A percentile compares a stretch with the other conserved stretches of the same genome.
Conservation (phyloP, 2,888 invertebrate species). For the Trissoscelio sp. region DNA sequence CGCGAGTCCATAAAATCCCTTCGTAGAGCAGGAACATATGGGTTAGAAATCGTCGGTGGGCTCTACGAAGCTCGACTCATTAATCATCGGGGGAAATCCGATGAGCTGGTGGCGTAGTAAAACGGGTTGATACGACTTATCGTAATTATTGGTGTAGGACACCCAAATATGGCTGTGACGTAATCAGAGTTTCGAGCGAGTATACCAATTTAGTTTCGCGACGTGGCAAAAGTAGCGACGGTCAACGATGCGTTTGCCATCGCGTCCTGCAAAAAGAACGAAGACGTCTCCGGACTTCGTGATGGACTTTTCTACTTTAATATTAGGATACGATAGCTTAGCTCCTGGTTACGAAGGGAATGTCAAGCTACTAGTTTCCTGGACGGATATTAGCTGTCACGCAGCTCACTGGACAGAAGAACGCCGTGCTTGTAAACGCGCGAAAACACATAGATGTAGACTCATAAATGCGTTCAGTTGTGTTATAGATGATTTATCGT, state of each 20-base stretch:
- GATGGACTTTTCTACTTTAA: slow-evolving; percentile 73
- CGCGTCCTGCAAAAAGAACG: not conserved
- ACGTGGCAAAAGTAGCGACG: slow-evolving; percentile 27
- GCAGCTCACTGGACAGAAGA: slow-evolving; percentile 82
- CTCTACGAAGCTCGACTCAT: slow-evolving; percentile 39
- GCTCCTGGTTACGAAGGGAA: slow-evolving; percentile 72
- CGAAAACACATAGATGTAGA: slow-evolving; percentile 27
- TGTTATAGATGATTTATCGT: too few relatives aligned
- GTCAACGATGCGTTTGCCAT: slow-evolving; percentile 45
- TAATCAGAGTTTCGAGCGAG: slow-evolving; percentile 10
- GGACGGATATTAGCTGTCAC: slow-evolving; percentile 83
- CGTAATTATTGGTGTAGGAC: slow-evolving; percentile 34
- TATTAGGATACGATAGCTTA: slow-evolving; percentile 77
- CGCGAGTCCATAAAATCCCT: slow-evolving; percentile 35
- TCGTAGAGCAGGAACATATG: slow-evolving; percentile 19
- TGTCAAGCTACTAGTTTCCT: slow-evolving; percentile 81
- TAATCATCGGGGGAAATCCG: slow-evolving; percentile 47
- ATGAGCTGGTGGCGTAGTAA: slow-evolving; percentile 22
- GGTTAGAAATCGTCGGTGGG: slow-evolving; percentile 30
- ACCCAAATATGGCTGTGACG: slow-evolving; percentile 8
- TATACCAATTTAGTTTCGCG: slow-evolving; percentile 18
- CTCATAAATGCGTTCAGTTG: not conserved
- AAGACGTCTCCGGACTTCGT: slow-evolving; percentile 18
- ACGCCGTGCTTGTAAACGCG: slow-evolving; percentile 69
- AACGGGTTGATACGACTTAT: slow-evolving; percentile 24